Base-by-base conservation (phyloP, 2,797 vertebrate genomes). In the Dermochelys coriacea region DNA sequence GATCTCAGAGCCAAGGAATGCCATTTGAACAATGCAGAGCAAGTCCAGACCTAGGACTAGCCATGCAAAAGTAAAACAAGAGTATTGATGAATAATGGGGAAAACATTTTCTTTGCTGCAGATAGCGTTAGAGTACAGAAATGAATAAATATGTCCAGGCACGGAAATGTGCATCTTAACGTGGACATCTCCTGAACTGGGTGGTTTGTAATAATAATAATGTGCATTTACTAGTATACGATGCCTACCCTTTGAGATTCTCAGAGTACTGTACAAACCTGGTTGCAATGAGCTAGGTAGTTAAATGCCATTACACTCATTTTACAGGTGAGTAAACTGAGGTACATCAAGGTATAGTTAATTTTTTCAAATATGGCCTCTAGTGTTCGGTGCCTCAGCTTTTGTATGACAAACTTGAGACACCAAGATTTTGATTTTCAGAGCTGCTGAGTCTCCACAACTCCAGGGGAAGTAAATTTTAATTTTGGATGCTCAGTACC, bases 11-110 rank as follows among this genome's bases (percentile, higher is more conserved):
- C 19, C 29, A 27, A 68, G 91, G 61, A 85, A 1, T 12, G 14
- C 12, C 23, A 0, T 0, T 16, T 2, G 61, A 74, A 3, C 1
- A 50, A 41, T 15, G 2, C 0, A 0, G 3, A 0, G 5, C 23
- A 84, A 0, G 25, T 68, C 27, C 52, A 75, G 74, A 45, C 54
- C 8, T 4, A 0, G 50, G 34, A 2, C 1, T 19, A 55, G 16
- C 4, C 2, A 5, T 27, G 82, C 4, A n/a, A 68, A 84, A 54
- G 6, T 1, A 25, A 75, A 71, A 41, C 5, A n/a, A 68, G 37
- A 74, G 3, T 45, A 45, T 37, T 74, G 37, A 74, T 9, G 11
- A 23, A 54, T n/a, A 27, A 18, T 64, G 61, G 34, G 31, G 5
- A 27, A 31, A 64, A 64, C 8, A 15, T 64, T 16, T 34, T 57